phyloP scores from a whole-genome alignment of 2,888 invertebrate species.

The Achlya flavicornis region DNA sequence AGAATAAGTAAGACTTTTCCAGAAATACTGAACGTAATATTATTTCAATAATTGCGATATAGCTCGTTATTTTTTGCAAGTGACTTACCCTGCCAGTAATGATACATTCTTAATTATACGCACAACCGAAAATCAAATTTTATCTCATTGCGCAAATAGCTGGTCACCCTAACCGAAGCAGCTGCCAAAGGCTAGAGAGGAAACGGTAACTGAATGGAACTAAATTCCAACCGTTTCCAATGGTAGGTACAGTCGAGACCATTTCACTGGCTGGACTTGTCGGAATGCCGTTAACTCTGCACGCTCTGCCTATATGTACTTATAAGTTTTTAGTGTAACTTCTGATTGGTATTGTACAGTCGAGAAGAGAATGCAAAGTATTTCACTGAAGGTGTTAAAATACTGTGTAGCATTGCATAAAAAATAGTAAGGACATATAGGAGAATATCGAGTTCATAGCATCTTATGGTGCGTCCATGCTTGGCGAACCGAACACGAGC shows the following conservation, averaged over 20 bases:
- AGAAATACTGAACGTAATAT: too few species aligned
- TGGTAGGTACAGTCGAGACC: constrained; percentile 51
- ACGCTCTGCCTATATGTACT: not conserved
- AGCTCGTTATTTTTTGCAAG: too few species aligned
- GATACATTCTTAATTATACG: too few species aligned
- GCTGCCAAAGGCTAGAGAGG: constrained; percentile 79
- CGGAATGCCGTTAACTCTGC: constrained; percentile 59
- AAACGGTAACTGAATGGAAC: constrained; percentile 81
- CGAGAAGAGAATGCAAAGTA: not conserved
- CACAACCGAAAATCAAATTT: too few species aligned
- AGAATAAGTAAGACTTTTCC: too few species aligned
- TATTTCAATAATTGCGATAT: too few species aligned
- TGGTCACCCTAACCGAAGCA: constrained; percentile 57
- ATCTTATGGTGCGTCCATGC: too few species aligned
- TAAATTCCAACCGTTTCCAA: constrained; percentile 75
- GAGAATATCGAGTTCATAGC: too few species aligned
- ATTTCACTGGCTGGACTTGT: constrained; percentile 59
- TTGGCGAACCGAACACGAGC: too few species aligned
- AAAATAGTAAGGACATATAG: not conserved
- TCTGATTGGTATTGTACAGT: not conserved
- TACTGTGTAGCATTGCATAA: not conserved
- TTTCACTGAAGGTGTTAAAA: not conserved
- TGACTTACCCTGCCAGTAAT: too few species aligned
- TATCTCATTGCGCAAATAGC: too few species aligned
- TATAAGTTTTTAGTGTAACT: constrained; percentile 7